Base-by-base conservation (phyloP, 2,113 vertebrate species). In the Tenrec ecaudatus region DNA sequence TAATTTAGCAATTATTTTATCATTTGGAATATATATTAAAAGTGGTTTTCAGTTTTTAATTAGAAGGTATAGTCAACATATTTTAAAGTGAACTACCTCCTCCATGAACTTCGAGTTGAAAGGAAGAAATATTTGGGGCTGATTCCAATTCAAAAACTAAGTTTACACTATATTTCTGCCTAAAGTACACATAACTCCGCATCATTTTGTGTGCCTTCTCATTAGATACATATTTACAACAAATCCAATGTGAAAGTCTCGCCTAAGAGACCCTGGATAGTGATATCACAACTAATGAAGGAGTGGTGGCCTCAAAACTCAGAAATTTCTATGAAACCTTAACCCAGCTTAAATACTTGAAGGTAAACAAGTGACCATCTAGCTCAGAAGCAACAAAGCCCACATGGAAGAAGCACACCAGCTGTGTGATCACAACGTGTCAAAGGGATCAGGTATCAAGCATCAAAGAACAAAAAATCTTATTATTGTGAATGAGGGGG, bases 1-100 rank as follows among this genome's bases (percentile, higher is more conserved):
- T 98, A 98, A 97, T 98, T 98, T 97, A 97, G 96, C 95, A 98
- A 98, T 98, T 98, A 97, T 98, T 98, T 98, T 97, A 97, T 97
- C 58, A 97, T 98, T 98, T 97, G 96, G 88, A 97, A 97, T 97
- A 96, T 97, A 97, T 96, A 96, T 93, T 96, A 96, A 97, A 97
- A 97, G 86, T 96, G 93, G 47, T 89, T 97, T 97, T 97, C 88
- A 92, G 81, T 79, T 92, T 98, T 98, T 97, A 97, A 97, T 97
- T 98, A 90, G 97, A 96, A 97, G 53, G 88, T 96, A 95, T 88
- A 96, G 97, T 97, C 96, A 97, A 96, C 88, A 90, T 88, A 90
- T 94, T 98, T 98, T 97, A 98, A 97, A 97, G 97, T 84, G 78
- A 94, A 47, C 53, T 96, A 88, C 38, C 27, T 94, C 95, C 68